Evolutionary conservation across 2,888 invertebrate genomes (phyloP).

Genomic region (Acronicta psi): DNA sequence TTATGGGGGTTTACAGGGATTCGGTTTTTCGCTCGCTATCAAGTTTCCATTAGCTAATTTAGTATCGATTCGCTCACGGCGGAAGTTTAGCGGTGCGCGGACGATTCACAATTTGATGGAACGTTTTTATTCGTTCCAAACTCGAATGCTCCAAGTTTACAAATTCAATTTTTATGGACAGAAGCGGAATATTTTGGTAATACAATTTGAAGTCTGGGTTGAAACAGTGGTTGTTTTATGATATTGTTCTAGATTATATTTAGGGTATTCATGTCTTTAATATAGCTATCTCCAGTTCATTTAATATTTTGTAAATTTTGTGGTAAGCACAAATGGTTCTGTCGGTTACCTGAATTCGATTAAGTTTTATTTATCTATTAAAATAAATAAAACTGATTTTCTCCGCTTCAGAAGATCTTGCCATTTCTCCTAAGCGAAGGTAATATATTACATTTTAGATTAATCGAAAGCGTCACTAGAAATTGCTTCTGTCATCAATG

Average conservation of each 20-base stretch:
- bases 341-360: background rate
- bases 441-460: conserved; percentile 77
- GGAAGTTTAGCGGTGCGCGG: conserved; percentile 71
- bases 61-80: conserved; percentile 79
- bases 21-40: conserved; percentile 85
- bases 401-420: conserved; percentile 19
- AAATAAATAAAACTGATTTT: conserved; percentile 4
- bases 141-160: conserved; percentile 75
- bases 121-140: conserved; percentile 82
- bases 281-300: background rate
- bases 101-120: conserved; percentile 82
- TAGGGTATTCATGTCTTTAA: conserved; percentile 4
- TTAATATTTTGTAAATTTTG: background rate
- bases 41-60: conserved; percentile 89
- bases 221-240: conserved; percentile 39
- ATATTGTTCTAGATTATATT: conserved; percentile 30
- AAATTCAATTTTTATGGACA: conserved; percentile 80
- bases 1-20: conserved; percentile 79
- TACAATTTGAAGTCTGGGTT: conserved; percentile 64
- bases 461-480: conserved; percentile 81
- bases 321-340: background rate
- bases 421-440: conserved; percentile 43
- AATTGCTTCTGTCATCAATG: conserved; percentile 84
- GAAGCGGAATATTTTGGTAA: conserved; percentile 68
- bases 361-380: background rate